phyloP scores from a whole-genome alignment of 2,113 vertebrate species.

The Pelobates fuscus region DNA sequence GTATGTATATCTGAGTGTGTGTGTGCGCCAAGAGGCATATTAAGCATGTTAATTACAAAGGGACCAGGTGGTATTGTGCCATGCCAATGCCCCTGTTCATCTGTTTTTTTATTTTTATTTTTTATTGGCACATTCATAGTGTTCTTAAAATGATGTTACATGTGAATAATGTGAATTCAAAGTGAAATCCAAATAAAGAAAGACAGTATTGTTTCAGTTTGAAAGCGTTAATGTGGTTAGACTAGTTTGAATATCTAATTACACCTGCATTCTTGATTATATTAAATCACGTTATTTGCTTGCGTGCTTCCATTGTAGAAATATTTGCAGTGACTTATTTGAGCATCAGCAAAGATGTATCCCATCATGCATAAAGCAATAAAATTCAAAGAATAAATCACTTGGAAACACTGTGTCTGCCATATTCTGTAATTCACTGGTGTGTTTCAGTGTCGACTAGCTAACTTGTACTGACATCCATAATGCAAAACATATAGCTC shows the following conservation, averaged over 20 bases:
- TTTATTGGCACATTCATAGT: too few species aligned
- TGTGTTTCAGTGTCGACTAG: constrained; percentile 20
- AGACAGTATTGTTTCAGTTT: too few species aligned
- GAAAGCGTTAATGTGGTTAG: background rate
- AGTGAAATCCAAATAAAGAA: background rate
- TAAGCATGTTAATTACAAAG: too few species aligned
- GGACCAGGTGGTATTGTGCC: too few species aligned
- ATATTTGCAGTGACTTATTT: constrained; percentile 14
- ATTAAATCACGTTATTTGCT: constrained; percentile 17
- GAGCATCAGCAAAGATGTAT: constrained; percentile 22
- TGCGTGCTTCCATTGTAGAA: constrained; percentile 13
- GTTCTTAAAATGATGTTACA: too few species aligned
- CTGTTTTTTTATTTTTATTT: too few species aligned
- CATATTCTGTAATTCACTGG: constrained; percentile 19
- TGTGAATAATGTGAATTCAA: background rate
- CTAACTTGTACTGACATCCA: constrained; percentile 35
- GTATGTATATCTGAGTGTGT: too few species aligned
- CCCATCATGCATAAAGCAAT: constrained; percentile 37
- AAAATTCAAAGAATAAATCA: constrained; percentile 37
- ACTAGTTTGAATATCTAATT: background rate
- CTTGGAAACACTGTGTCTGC: constrained; percentile 16
- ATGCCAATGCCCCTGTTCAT: too few species aligned
- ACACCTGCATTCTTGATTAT: constrained; percentile 29
- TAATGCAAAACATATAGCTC: constrained; percentile 22
- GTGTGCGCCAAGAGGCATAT: too few species aligned